Base-by-base conservation (phyloP, 2,888 invertebrate species). In the Acronicta aceris region DNA sequence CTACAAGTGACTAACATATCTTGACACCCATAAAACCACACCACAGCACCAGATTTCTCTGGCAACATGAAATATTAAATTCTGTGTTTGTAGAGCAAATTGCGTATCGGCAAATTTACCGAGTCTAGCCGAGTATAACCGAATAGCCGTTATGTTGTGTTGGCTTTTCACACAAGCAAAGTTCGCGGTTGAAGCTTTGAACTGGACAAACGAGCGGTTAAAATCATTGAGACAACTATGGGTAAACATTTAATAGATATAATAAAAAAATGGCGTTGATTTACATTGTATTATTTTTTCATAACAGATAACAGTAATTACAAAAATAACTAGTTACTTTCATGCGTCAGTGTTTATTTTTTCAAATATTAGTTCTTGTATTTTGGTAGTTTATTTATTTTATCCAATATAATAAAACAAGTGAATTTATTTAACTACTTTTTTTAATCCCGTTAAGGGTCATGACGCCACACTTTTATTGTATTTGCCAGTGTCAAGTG, bases 101-200 rank as follows among this genome's bases (percentile, higher is more conserved):
- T 85, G 88, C 89, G 86, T 88, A 89, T 89, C 90, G 82, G 88
- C 89, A 90, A 91, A 90, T 90, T 90, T 84, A 85, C 88, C 75
- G 78, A 84, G 78, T 68, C 77, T 59, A 42, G 62, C 72, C 42
- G 45, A n/a, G 50, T 53, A 36, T 45, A 42, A 58, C 47, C 50
- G 55, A 58, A 66, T 65, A 40, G 81, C 87, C 88, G 90, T 89
- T 88, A 88, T 86, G 78, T 77, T 73, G 66, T 92, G 88, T 92
- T 92, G 85, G 90, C 87, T 89, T 92, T 93, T 92, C 93, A 92
- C 93, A 93, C 89, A 91, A 81, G 68, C 77, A 68, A 61, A 63
- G 68, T 63, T 65, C 63, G 69, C 67, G 71, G 83, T 76, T 56
- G 27, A 56, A 71, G 75, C 85, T 87, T 87, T 82, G 82, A 70